A percentile compares a stretch with the other conserved stretches of the same genome.
phyloP scores from a whole-genome alignment of 1,140 invertebrate species.

The Adelges cooleyi region DNA sequence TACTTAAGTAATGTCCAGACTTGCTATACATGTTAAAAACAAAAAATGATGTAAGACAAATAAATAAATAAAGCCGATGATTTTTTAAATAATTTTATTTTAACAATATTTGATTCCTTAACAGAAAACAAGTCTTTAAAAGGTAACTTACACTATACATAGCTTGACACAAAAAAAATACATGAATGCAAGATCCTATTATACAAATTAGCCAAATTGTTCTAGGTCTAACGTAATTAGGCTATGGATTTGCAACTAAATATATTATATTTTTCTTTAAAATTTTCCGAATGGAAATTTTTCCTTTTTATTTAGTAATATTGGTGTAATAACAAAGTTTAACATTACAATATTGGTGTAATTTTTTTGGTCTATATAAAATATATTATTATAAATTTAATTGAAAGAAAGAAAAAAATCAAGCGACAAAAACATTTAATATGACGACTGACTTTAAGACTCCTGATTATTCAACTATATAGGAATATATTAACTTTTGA shows the following conservation, averaged over 20 bases:
- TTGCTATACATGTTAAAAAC: no score
- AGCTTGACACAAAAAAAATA: slow-evolving; percentile 1
- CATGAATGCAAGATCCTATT: not conserved
- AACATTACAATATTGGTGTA: not conserved
- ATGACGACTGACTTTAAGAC: slow-evolving; percentile 24
- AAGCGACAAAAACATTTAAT: slow-evolving; percentile 23
- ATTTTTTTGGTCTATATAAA: slow-evolving; percentile 4
- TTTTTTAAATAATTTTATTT: slow-evolving; percentile 23
- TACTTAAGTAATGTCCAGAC: no score
- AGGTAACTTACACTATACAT: slow-evolving; percentile 25
- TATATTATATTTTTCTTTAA: no score
- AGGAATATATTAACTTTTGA: slow-evolving; percentile 19
- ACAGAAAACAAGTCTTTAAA: slow-evolving; percentile 6
- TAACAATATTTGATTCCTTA: slow-evolving; percentile 23
- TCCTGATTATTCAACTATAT: slow-evolving; percentile 18
- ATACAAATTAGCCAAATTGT: not conserved
- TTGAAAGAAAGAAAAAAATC: slow-evolving; percentile 16
- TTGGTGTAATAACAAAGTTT: no score
- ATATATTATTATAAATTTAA: no score
- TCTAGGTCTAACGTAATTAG: not conserved
- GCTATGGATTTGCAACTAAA: no score
- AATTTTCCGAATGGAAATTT: no score
- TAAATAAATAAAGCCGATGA: no score
- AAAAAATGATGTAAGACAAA: no score
- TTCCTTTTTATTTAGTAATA: no score